Conservation (phyloP, 1,140 invertebrate genomes). For the Neotoxoptera formosana region DNA sequence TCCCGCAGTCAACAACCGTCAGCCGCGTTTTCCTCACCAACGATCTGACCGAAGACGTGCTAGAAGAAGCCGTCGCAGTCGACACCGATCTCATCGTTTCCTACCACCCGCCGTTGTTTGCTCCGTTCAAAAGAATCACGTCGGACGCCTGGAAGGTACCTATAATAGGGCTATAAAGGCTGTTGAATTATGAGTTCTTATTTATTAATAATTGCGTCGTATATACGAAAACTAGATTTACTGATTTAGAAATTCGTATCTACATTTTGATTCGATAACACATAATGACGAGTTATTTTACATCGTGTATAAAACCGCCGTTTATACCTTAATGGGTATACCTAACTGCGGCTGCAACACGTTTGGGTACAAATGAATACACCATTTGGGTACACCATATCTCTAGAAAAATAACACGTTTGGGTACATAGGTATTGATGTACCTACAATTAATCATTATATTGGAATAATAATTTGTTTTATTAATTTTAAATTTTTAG, state of each 20-base stretch:
- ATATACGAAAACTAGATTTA: not conserved
- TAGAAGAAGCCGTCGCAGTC: slow-evolving; percentile 80
- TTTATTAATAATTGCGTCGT: not conserved
- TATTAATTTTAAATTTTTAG: too few species aligned
- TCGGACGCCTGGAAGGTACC: slow-evolving; percentile 76
- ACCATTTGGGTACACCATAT: too few species aligned
- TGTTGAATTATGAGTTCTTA: not conserved
- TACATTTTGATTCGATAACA: not conserved
- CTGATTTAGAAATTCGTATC: not conserved
- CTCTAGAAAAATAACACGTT: too few species aligned
- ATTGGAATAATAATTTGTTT: too few species aligned
- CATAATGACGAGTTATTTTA: not conserved
- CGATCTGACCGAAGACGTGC: slow-evolving; percentile 89
- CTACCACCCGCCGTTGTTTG: slow-evolving; percentile 96
- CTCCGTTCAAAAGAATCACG: slow-evolving; percentile 80
- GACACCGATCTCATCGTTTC: slow-evolving; percentile 84
- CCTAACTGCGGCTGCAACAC: too few species aligned
- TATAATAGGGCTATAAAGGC: too few species aligned
- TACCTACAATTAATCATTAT: too few species aligned
- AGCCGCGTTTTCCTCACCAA: slow-evolving; percentile 87
- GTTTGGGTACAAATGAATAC: too few species aligned
- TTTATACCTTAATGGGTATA: not conserved
- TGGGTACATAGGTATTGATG: too few species aligned
- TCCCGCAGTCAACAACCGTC: slow-evolving; percentile 66
- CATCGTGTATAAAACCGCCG: not conserved